Percentiles rank a stretch among this genome's conserved stretches.
Conservation (phyloP, 2,113 vertebrate genomes). For the Edolisoma coerulescens region DNA sequence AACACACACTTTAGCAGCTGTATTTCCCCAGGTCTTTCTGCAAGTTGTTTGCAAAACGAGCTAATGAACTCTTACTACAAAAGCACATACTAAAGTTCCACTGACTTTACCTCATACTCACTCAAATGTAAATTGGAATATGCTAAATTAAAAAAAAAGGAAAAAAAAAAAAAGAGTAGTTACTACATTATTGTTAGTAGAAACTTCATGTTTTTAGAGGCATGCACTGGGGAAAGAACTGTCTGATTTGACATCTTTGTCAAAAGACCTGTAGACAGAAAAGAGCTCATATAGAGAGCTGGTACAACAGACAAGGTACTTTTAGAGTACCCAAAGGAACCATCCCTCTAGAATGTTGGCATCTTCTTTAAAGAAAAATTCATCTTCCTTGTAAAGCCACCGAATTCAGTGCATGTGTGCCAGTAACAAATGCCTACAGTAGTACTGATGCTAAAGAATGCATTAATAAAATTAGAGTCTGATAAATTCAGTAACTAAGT, state of each 20-base stretch:
- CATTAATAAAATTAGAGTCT: not conserved
- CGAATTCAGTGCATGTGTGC: not conserved
- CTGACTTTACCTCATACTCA: not conserved
- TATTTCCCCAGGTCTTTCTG: not conserved
- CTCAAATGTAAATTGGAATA: not conserved
- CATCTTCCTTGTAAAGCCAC: slow-evolving; percentile 28
- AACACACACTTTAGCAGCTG: not conserved
- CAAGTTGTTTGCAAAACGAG: not conserved
- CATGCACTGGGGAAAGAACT: not conserved
- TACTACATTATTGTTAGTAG: not conserved
- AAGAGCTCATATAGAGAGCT: not conserved
- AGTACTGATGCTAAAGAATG: not conserved
- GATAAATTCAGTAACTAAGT: slow-evolving; percentile 12
- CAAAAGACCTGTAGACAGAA: not conserved
- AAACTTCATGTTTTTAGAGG: not conserved
- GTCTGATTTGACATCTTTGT: not conserved
- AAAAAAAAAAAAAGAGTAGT: too few relatives aligned
- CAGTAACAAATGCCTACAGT: not conserved
- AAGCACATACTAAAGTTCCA: not conserved
- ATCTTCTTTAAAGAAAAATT: slow-evolving; percentile 3
- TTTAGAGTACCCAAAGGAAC: not conserved
- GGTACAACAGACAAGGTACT: slow-evolving; percentile 3
- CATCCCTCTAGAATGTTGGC: not conserved
- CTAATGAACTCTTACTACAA: not conserved
- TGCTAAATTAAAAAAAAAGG: not conserved